Conservation (phyloP, 2,113 vertebrate genomes). For the Notothenia coriiceps region DNA sequence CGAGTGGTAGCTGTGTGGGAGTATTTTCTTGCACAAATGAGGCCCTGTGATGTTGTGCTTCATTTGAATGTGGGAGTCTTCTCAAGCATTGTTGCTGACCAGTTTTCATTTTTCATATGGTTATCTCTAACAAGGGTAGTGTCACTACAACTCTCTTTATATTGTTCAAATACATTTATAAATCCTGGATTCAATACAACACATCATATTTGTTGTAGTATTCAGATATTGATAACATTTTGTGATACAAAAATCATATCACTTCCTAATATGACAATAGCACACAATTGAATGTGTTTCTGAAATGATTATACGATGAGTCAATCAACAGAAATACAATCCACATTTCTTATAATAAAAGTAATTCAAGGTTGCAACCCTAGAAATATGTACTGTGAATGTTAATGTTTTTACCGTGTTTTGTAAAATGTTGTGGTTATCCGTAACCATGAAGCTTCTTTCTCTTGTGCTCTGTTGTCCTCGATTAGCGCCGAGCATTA, state of each 20-base stretch:
- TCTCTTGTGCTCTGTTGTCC: not conserved
- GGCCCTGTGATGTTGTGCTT: conserved; percentile 39
- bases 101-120: conserved; percentile 5
- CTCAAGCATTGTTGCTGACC: conserved; percentile 15
- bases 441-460: not conserved
- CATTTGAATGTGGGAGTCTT: conserved; percentile 36
- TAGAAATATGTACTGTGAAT: not conserved
- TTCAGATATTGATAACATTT: not conserved
- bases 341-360: not conserved
- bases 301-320: not conserved
- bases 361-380: not conserved
- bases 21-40: conserved; percentile 57
- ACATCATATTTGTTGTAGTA: not conserved
- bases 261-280: not conserved
- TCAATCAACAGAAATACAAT: not conserved
- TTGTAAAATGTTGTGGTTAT: not conserved
- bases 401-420: not conserved
- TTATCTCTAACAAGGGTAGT: conserved; percentile 24
- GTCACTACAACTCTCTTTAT: not conserved
- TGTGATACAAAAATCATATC: not conserved
- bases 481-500: not conserved
- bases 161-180: not conserved
- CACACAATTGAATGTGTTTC: not conserved
- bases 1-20: conserved; percentile 36
- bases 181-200: not conserved